Base-by-base conservation (phyloP, 2,888 invertebrate species). In the Cryptus viduatorius region DNA sequence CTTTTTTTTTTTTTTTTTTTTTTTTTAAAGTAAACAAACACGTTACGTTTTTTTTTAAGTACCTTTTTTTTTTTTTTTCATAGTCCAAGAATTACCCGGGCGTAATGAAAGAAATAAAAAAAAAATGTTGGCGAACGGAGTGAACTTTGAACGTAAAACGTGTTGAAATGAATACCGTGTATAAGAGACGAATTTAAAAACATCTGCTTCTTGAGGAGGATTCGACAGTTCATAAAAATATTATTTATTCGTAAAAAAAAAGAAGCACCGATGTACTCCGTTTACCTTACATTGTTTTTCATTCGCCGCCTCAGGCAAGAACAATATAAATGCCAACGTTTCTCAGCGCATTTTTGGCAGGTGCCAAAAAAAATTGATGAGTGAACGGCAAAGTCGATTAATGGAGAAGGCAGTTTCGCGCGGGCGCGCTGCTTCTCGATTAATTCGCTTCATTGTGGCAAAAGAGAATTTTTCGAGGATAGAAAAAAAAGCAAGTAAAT, bases 331-430 rank as follows among this genome's bases (percentile, higher is more conserved):
- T 59, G 59, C 29, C 29, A 31, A 16, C 29, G 24, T 59, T 12
- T 59, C 59, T 59, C 29, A 12, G 29, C 12, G 24, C 3, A 12
- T 14, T 29, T 59, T 31, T 59, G 59, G 59, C 59, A 59, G 29
- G 29, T 59, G 59, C 4, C 29, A 59, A 29, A 59, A 59, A 59
- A 59, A 59, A 53, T 59, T 59, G 29, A 59, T 24, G 59, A 59
- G 31, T 31, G 59, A 31, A 5, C 29, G 29, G 14, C 59, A 19
- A 29, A 31, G 59, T 59, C 59, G 31, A 59, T 59, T 59, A 59
- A 59, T 31, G 31, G 31, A 59, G 59, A n/a, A 24, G 3, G 10
- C 67, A 67, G 68, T 0, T 3, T 44, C 44, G 68, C 19, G 19
- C 44, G 68, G 8, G 19, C 19, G 19, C 53, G 53, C 53, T 7